These are phyloP conservation scores for Triplophysa tibetana DNA, from an alignment of 2,113 vertebrate genomes.

Conservation along the genomic window DNA sequence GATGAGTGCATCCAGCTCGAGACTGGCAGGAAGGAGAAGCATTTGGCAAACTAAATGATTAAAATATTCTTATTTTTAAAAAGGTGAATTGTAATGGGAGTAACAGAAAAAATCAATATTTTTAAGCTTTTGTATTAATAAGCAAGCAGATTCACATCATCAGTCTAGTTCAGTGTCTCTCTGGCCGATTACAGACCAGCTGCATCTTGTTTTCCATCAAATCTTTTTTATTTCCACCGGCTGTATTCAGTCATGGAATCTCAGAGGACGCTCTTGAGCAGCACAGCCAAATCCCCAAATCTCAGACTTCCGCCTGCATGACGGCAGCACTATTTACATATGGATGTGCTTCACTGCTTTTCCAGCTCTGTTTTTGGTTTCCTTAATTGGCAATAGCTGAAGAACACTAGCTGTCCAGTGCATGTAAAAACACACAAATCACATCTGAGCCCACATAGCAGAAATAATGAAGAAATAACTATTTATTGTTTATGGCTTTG, in stretches of 20 bases:
- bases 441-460: too few relatives aligned
- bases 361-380: constrained; percentile 3
- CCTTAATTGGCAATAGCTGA: constrained; percentile 21
- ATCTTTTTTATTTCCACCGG: constrained; percentile 4
- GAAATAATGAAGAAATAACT: too few relatives aligned
- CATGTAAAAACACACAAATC: too few relatives aligned
- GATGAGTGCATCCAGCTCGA: too few relatives aligned
- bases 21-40: too few relatives aligned
- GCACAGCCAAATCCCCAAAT: constrained; percentile 27
- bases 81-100: too few relatives aligned
- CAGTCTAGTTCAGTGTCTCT: constrained; percentile 62
- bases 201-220: constrained; percentile 64
- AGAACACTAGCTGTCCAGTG: background rate
- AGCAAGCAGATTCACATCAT: background rate
- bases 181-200: constrained; percentile 62
- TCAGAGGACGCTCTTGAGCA: constrained; percentile 13
- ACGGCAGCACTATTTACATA: constrained; percentile 20
- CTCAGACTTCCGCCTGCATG: background rate
- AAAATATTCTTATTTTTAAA: too few relatives aligned
- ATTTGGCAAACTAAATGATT: too few relatives aligned
- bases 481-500: too few relatives aligned
- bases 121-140: background rate
- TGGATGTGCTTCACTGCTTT: constrained; percentile 16
- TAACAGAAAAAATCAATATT: too few relatives aligned
- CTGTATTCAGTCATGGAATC: constrained; percentile 24